Evolutionary conservation across 2,888 invertebrate species (phyloP), one percentile per base, ranked within the genome.

Genomic region (Agriopis leucophaearia): DNA sequence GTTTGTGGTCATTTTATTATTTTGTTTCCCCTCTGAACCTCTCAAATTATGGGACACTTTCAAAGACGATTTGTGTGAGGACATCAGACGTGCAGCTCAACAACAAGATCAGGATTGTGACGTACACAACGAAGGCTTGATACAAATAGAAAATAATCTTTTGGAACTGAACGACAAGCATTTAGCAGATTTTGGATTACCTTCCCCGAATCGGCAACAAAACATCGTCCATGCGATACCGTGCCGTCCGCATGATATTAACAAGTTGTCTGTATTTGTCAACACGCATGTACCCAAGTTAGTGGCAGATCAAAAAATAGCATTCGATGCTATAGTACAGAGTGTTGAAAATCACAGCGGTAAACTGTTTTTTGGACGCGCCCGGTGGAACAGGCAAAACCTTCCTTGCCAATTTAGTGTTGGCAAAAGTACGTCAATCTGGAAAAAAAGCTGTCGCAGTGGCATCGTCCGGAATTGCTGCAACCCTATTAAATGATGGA

Each of bases 81-180:
- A 47, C 15, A 47, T 47, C 8, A 47, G 47, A 47, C 47, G 15
- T n/a, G 8, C 1, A 47, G 15, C 15, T 8, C 2, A 6, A 47
- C 47, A 47, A n/a, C 47, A 15, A 47, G 15, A 12, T 47, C 47
- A 15, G 8, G 16, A 47, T n/a, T 8, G 15, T 8, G 47, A 47
- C 15, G 15, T 47, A 6, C 8, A 47, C 15, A 47, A 47, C 47
- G 47, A 47, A 47, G 47, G 16, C 15, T 47, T 47, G 16, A 47
- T 47, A 47, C 47, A 47, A 47, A 47, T 47, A 15, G 16, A 47
- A 47, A 47, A 47, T 12, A 47, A 47, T 15, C 47, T 47, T n/a
- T 47, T 47, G 16, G 6, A 47, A 15, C 15, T 47, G 8, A 47
- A 47, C 8, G 47, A 47, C 8, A 47, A 47, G 16, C 7, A 5